A percentile compares a stretch with the other conserved stretches of the same genome.
These are phyloP conservation scores for Characodon lateralis DNA, from an alignment of 2,797 vertebrate genomes.

Conservation along the genomic window DNA sequence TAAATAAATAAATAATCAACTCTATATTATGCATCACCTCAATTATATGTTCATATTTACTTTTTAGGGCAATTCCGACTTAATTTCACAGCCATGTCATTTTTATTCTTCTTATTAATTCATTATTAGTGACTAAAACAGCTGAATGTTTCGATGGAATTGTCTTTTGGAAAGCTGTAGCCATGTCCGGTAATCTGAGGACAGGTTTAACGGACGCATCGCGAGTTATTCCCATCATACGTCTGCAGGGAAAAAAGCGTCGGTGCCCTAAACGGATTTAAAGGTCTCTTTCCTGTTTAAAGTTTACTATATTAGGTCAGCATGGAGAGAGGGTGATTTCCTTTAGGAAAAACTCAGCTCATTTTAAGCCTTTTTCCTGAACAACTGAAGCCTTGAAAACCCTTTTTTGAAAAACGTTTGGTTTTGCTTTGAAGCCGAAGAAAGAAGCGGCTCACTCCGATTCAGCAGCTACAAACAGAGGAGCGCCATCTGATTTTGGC, in stretches of 20 bases:
- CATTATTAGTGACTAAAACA: neutral
- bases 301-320: neutral
- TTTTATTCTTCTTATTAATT: neutral
- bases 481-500: neutral
- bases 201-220: neutral
- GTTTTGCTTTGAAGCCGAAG: neutral
- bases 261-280: neutral
- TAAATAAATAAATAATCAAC: neutral
- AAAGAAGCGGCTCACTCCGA: neutral
- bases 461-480: neutral
- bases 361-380: neutral
- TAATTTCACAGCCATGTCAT: neutral
- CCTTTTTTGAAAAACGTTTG: neutral
- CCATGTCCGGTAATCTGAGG: neutral
- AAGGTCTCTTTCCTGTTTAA: neutral
- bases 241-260: neutral
- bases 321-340: no score
- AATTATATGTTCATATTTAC: neutral
- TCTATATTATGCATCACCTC: neutral
- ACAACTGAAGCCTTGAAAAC: no score
- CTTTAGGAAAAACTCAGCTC: neutral
- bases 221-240: neutral
- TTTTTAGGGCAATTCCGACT: no score
- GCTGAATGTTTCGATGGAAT: neutral
- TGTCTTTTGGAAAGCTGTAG: neutral